Evolutionary conservation across 2,888 invertebrate species (phyloP), one percentile per base, ranked within the genome.

Genomic region (Protula sp.): DNA sequence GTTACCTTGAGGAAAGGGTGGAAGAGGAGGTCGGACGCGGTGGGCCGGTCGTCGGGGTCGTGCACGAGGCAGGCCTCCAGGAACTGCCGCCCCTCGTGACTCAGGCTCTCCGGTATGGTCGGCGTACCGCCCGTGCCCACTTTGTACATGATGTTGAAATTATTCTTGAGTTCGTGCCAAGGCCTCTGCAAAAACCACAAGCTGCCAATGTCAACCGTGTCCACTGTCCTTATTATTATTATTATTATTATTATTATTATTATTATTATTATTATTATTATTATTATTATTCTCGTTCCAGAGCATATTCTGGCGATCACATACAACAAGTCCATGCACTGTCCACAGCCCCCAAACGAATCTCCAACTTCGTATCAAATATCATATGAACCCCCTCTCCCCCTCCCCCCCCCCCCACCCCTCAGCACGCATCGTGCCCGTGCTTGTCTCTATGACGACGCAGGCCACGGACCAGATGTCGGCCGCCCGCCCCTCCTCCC

Each of bases 401-500:
- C n/a, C n/a, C n/a, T n/a, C n/a, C n/a, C n/a, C n/a, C n/a, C n/a
- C n/a, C n/a, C n/a, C n/a, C n/a, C n/a, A n/a, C n/a, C n/a, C n/a
- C n/a, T n/a, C n/a, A n/a, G n/a, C n/a, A n/a, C n/a, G 38, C 19
- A 91, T 91, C 86, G 92, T 90, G 69, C 94, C 94, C 19, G 92
- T 90, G 27, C 90, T 87, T 94, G 97, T 95, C 83, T 97, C 94
- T 0, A 94, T 88, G 64, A 95, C 90, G 58, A 94, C 94, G 83
- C 94, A 95, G 45, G 94, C 95, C 51, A 94, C 86, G 31, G 94
- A 94, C 95, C 95, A 97, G 75, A 97, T 88, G 83, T 97, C 97
- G 2, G 92, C 93, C 1, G 92, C 90, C 72, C 94, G 85, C 0
- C 95, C 95, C 83, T 94, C 92, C 0, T 94, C 94, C 64, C 85